phyloP scores from a whole-genome alignment of 1,140 invertebrate species.

The Nasonia longicornis region DNA sequence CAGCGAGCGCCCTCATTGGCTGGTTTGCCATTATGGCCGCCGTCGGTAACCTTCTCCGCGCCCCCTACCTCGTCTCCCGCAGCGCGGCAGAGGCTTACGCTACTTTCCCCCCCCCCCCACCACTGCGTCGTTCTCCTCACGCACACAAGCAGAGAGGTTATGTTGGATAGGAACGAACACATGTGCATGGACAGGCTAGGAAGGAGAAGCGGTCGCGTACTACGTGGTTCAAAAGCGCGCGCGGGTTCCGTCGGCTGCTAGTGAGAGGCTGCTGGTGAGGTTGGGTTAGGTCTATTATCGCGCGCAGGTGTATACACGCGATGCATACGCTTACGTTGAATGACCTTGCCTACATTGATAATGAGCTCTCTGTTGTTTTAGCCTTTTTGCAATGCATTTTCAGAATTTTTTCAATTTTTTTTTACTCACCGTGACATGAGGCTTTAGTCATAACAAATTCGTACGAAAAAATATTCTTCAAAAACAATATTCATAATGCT shows the following conservation, averaged over 20 bases:
- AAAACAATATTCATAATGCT: too few species aligned
- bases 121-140: not conserved
- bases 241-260: conserved; percentile 36
- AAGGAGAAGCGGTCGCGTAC: not conserved
- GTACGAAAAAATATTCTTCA: too few species aligned
- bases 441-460: not conserved
- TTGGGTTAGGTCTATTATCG: conserved; percentile 26
- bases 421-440: not conserved
- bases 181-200: not conserved
- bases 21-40: conserved; percentile 63
- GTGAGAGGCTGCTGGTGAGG: not conserved
- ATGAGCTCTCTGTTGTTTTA: not conserved
- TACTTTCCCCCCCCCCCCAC: not conserved
- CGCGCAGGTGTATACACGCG: conserved; percentile 29
- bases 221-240: not conserved
- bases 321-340: conserved; percentile 17
- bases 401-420: not conserved
- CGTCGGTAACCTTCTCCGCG: conserved; percentile 45
- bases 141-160: not conserved
- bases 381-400: not conserved
- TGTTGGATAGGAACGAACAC: not conserved
- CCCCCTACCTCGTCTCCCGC: conserved; percentile 39
- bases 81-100: conserved; percentile 18
- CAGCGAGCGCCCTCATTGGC: conserved; percentile 58
- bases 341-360: conserved; percentile 9